Evolutionary conservation across 2,797 vertebrate genomes (phyloP).

Genomic region (Spea hammondii): DNA sequence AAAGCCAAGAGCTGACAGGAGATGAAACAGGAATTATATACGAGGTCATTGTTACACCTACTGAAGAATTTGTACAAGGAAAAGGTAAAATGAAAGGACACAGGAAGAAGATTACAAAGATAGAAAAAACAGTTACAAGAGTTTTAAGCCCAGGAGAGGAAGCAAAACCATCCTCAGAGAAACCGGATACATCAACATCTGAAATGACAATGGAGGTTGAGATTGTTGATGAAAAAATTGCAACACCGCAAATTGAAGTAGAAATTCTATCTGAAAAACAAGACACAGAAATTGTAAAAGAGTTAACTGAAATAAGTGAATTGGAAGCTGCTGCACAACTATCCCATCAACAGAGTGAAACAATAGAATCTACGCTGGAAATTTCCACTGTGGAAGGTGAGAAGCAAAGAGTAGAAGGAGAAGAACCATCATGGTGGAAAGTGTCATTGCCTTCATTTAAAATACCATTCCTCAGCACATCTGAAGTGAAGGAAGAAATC

Average conservation of each 20-base stretch:
- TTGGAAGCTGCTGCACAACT: background rate
- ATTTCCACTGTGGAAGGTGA: no score
- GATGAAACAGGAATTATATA: background rate
- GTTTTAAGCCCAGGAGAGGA: background rate
- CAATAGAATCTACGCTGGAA: no score
- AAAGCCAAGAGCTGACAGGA: background rate
- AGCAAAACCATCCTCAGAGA: background rate
- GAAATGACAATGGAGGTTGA: background rate
- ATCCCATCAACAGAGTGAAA: background rate
- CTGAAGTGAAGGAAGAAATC: no score
- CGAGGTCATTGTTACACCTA: background rate
- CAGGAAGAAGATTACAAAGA: slow-evolving; percentile 31
- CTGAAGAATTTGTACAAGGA: background rate
- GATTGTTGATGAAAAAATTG: background rate
- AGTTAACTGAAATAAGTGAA: background rate
- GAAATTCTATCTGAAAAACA: background rate
- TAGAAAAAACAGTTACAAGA: slow-evolving; percentile 22
- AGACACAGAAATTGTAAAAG: background rate
- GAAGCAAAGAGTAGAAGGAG: background rate
- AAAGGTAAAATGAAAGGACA: slow-evolving; percentile 22
- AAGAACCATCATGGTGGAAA: background rate
- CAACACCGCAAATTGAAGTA: background rate
- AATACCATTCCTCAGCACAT: background rate
- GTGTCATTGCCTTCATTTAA: background rate
- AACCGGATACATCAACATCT: background rate